phyloP scores from a whole-genome alignment of 1,140 invertebrate species.

The Lanistes nyassanus region DNA sequence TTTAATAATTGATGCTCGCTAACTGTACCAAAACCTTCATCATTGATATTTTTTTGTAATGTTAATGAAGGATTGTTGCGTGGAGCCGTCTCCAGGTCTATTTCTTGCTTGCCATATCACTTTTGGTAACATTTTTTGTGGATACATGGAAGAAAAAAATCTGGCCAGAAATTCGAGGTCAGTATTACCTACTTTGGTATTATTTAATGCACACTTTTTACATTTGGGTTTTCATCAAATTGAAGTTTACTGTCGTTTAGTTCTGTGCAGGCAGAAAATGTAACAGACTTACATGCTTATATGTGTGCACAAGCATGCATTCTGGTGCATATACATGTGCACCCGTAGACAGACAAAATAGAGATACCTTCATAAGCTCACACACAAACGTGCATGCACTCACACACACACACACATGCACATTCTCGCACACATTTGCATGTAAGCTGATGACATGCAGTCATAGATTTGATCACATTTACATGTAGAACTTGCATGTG shows the following conservation, averaged over 20 bases:
- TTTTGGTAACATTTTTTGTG: conserved; percentile 42
- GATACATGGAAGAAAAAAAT: conserved; percentile 58
- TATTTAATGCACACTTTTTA: no score
- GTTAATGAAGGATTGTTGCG: conserved; percentile 52
- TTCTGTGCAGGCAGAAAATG: no score
- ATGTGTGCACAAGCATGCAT: conserved; percentile 1
- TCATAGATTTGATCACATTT: no score
- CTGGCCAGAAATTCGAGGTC: conserved; percentile 62
- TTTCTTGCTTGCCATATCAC: conserved; percentile 41
- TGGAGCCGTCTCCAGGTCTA: conserved; percentile 44
- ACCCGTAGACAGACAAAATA: no score
- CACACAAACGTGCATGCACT: neutral
- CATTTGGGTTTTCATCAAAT: no score
- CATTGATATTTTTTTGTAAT: conserved; percentile 9
- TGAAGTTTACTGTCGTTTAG: no score
- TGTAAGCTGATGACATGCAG: no score
- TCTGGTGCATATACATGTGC: no score
- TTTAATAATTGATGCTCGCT: neutral
- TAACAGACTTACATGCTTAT: neutral
- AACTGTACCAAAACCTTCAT: neutral
- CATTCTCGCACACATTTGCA: no score
- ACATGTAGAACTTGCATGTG: no score
- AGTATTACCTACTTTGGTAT: neutral
- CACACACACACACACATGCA: neutral
- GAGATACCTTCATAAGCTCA: no score